These are phyloP conservation scores for Muscicapa striata DNA, from an alignment of 2,797 vertebrate genomes.

Conservation along the genomic window DNA sequence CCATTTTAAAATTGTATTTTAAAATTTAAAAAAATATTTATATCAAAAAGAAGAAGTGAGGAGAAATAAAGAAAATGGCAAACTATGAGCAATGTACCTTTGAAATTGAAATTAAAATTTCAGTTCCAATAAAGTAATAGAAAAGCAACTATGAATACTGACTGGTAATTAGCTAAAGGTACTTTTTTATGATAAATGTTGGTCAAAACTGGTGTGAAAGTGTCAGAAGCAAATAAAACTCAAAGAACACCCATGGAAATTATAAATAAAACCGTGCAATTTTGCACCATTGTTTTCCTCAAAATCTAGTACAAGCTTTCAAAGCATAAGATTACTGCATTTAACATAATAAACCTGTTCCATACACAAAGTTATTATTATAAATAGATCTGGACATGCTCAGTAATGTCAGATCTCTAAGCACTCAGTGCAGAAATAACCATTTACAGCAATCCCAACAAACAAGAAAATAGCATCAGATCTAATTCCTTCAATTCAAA, in stretches of 20 bases:
- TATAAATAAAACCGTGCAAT: not conserved
- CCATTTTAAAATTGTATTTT: not conserved
- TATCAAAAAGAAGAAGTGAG: not conserved
- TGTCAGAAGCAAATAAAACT: not conserved
- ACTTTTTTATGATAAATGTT: not conserved
- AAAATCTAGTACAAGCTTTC: conserved; percentile 25
- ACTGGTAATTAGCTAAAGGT: not conserved
- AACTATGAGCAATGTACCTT: not conserved
- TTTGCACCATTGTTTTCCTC: conserved; percentile 17
- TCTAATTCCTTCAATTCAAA: conserved; percentile 27
- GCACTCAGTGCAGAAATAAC: conserved; percentile 10
- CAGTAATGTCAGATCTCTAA: not conserved
- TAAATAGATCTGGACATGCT: conserved; percentile 11
- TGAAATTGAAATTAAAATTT: not conserved
- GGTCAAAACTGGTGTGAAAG: not conserved
- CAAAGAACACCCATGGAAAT: not conserved
- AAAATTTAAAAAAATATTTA: not conserved
- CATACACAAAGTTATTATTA: not conserved
- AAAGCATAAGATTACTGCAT: conserved; percentile 6
- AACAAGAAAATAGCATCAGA: conserved; percentile 30
- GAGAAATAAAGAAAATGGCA: not conserved
- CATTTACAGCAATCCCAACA: not conserved
- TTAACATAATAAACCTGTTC: conserved; percentile 20
- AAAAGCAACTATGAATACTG: not conserved
- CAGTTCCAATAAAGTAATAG: not conserved